Evolutionary conservation across 2,113 vertebrate genomes (phyloP).

Genomic region (Crotalus viridis): DNA sequence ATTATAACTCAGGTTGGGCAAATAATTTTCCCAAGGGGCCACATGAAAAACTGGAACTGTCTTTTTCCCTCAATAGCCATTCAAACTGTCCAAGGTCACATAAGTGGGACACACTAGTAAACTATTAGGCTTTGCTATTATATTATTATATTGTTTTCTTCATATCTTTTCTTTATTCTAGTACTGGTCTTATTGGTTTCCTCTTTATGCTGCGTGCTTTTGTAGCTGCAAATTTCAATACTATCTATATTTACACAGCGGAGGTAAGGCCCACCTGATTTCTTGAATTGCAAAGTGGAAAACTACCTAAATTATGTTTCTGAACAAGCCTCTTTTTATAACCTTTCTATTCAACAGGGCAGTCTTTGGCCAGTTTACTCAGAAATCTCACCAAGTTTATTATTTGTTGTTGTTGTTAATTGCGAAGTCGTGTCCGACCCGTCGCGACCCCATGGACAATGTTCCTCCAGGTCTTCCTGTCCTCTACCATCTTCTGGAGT

Average conservation of each 20-base stretch:
- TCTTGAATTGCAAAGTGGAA: accelerated
- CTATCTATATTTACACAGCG: constrained; percentile 95
- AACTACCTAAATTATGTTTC: not conserved
- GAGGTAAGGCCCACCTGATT: constrained; percentile 76
- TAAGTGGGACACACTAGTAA: not conserved
- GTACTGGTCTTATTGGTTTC: constrained; percentile 78
- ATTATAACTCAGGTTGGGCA: not conserved
- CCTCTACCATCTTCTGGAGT: too few relatives aligned
- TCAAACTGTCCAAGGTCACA: not conserved
- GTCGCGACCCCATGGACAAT: too few relatives aligned
- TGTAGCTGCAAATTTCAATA: constrained; percentile 93
- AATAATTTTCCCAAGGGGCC: not conserved
- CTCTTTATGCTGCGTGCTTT: constrained; percentile 88
- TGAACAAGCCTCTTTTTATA: not conserved
- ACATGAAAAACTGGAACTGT: not conserved
- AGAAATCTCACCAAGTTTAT: not conserved
- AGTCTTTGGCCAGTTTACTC: not conserved
- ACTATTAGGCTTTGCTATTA: not conserved
- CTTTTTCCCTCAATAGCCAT: not conserved
- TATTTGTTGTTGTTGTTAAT: too few relatives aligned
- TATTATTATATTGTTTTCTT: not conserved
- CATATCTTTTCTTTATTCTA: constrained; percentile 38
- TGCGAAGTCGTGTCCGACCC: too few relatives aligned
- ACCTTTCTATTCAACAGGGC: not conserved
- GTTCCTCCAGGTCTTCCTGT: too few relatives aligned